These are phyloP conservation scores for Hemibagrus guttatus DNA, from an alignment of 2,797 vertebrate genomes.

Conservation along the genomic window DNA sequence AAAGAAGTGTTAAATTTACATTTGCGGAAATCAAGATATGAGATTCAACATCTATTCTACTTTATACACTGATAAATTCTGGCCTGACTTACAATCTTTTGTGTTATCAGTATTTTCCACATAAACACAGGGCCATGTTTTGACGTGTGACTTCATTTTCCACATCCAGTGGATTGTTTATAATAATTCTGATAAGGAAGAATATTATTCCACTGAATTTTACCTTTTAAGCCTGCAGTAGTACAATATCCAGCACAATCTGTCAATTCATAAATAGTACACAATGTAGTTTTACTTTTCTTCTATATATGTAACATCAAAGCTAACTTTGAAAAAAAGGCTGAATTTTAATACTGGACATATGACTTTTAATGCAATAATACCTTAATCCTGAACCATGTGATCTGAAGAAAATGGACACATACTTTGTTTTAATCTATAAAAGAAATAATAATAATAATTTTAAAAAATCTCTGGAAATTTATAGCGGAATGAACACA, in stretches of 20 bases:
- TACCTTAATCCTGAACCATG: not conserved
- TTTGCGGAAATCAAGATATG: not conserved
- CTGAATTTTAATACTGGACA: not conserved
- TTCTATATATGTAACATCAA: not conserved
- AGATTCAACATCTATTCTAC: not conserved
- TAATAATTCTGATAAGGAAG: not conserved
- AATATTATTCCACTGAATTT: not conserved
- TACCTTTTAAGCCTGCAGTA: not conserved
- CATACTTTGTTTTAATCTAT: not conserved
- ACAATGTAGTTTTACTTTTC: not conserved
- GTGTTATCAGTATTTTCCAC: slow-evolving; percentile 19
- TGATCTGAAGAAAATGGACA: not conserved
- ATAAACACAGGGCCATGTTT: not conserved
- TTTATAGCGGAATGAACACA: not conserved
- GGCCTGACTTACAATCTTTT: not conserved
- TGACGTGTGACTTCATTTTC: slow-evolving; percentile 3
- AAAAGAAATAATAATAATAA: not conserved
- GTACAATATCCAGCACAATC: not conserved
- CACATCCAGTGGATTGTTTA: not conserved
- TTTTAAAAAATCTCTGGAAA: not conserved
- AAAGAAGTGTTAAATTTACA: not conserved
- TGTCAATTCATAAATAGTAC: not conserved
- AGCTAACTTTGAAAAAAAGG: not conserved
- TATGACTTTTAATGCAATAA: not conserved
- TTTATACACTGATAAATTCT: slow-evolving; percentile 9